Evolutionary conservation across 2,888 invertebrate species (phyloP).

Genomic region (Diogma glabrata): DNA sequence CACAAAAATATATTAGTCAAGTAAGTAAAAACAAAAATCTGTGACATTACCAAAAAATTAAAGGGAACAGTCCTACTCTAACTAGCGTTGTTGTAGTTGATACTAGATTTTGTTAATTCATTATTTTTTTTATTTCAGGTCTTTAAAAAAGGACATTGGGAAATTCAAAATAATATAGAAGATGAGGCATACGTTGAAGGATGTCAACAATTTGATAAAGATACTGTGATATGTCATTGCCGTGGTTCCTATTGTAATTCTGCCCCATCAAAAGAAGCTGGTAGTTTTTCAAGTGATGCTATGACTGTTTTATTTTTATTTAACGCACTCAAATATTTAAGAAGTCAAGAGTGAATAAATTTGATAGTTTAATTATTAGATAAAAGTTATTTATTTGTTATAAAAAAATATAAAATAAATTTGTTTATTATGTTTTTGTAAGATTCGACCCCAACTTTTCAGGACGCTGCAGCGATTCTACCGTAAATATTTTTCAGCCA

Average conservation of each 20-base stretch:
- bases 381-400: too few relatives aligned
- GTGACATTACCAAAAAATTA: neutral
- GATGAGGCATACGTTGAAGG: slow-evolving; percentile 63
- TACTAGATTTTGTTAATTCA: neutral
- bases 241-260: slow-evolving; percentile 61
- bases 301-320: slow-evolving; percentile 51
- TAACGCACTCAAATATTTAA: slow-evolving; percentile 48
- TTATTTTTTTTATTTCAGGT: slow-evolving; percentile 42
- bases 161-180: slow-evolving; percentile 48
- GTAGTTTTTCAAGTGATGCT: slow-evolving; percentile 43
- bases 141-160: slow-evolving; percentile 52
- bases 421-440: too few relatives aligned
- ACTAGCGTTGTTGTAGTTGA: too few relatives aligned
- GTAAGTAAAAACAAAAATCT: slow-evolving; percentile 19
- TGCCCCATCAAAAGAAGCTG: slow-evolving; percentile 34
- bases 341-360: slow-evolving; percentile 25
- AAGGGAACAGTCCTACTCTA: neutral
- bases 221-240: slow-evolving; percentile 64
- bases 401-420: too few relatives aligned
- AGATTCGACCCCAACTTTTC: too few relatives aligned
- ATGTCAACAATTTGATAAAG: slow-evolving; percentile 51
- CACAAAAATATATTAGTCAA: slow-evolving; percentile 50
- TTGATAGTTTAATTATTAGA: too few relatives aligned
- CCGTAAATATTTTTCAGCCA: too few relatives aligned
- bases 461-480: too few relatives aligned